A percentile compares a stretch with the other conserved stretches of the same genome.
Evolutionary conservation across 1,140 invertebrate species (phyloP).

Genomic region (Papilio glaucus): DNA sequence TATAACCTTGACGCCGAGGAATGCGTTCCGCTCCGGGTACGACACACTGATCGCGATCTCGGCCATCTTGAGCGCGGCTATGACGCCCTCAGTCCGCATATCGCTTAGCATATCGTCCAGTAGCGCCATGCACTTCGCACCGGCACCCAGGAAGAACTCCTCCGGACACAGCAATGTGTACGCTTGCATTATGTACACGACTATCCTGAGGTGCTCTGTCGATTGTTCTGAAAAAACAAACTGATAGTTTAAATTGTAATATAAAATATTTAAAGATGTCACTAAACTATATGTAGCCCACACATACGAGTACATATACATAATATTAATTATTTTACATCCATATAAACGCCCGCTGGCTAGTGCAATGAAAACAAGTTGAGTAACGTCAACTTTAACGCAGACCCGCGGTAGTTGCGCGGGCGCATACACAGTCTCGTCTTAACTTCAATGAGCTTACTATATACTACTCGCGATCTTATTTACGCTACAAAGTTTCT

Average conservation of each 20-base stretch:
- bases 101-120: slow-evolving; percentile 90
- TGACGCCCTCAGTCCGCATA: slow-evolving; percentile 90
- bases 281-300: too few relatives aligned
- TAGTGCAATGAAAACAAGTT: too few relatives aligned
- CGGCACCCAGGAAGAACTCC: slow-evolving; percentile 90
- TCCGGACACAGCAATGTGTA: slow-evolving; percentile 93
- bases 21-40: slow-evolving; percentile 85
- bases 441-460: too few relatives aligned
- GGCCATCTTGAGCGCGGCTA: slow-evolving; percentile 89
- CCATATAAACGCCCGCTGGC: too few relatives aligned
- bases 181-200: slow-evolving; percentile 91
- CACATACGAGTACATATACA: too few relatives aligned
- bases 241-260: slow-evolving; percentile 4
- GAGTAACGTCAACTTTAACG: too few relatives aligned
- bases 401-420: too few relatives aligned
- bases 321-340: too few relatives aligned
- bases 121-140: slow-evolving; percentile 86
- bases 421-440: too few relatives aligned
- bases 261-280: too few relatives aligned
- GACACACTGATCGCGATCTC: slow-evolving; percentile 88
- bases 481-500: too few relatives aligned
- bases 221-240: slow-evolving; percentile 86
- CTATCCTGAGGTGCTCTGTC: slow-evolving; percentile 90
- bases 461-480: too few relatives aligned
- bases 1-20: slow-evolving; percentile 84